phyloP scores from a whole-genome alignment of 2,888 invertebrate species.

The Drosophila atripex region DNA sequence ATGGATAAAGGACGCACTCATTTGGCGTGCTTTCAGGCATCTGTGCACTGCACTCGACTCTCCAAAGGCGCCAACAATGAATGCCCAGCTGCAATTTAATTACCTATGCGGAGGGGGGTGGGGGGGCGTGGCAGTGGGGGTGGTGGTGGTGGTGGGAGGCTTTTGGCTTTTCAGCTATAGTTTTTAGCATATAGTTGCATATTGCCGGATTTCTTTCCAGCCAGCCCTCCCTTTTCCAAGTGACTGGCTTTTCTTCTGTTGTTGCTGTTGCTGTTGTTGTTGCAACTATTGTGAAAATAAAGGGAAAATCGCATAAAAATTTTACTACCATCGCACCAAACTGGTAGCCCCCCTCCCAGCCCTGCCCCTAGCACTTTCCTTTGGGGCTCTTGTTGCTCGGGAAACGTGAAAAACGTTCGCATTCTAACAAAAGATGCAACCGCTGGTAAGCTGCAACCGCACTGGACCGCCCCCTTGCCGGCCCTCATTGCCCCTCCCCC shows the following conservation, averaged over 20 bases:
- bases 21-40: slow-evolving; percentile 21
- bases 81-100: slow-evolving; percentile 71
- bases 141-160: neutral
- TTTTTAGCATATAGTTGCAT: slow-evolving; percentile 54
- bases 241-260: slow-evolving; percentile 15
- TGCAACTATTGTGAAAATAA: slow-evolving; percentile 67
- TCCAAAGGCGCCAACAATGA: slow-evolving; percentile 44
- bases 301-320: slow-evolving; percentile 54
- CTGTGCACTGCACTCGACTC: slow-evolving; percentile 13
- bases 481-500: slow-evolving; percentile 4
- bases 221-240: slow-evolving; percentile 6
- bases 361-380: slow-evolving; percentile 18
- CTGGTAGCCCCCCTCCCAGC: neutral
- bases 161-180: slow-evolving; percentile 15
- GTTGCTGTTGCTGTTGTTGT: slow-evolving; percentile 48
- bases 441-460: slow-evolving; percentile 38
- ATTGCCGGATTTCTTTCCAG: slow-evolving; percentile 17
- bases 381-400: slow-evolving; percentile 52
- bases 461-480: neutral
- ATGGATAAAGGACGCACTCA: slow-evolving; percentile 3
- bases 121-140: slow-evolving; percentile 2
- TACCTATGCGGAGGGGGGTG: slow-evolving; percentile 51
- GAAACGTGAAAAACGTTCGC: slow-evolving; percentile 55
- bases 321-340: slow-evolving; percentile 7
- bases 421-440: slow-evolving; percentile 70